Base-by-base conservation (phyloP, 2,113 vertebrate genomes). In the Myotis yumanensis region DNA sequence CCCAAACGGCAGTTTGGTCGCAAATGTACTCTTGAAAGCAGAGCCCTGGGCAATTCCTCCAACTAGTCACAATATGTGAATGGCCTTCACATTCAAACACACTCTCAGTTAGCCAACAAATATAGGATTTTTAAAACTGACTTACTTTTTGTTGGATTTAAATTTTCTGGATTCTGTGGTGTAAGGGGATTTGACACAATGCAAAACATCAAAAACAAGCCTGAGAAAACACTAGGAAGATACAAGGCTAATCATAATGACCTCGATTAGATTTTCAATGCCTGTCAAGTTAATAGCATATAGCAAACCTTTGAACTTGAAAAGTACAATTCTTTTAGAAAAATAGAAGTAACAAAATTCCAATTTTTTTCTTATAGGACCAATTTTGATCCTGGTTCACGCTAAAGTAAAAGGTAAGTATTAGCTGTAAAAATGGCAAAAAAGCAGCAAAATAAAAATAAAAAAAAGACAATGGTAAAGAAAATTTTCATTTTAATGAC, bases 211-310 rank as follows among this genome's bases (percentile, higher is more conserved):
- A 82, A 94, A 93, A 91, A 91, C 10, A 76, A 90, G n/a, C 4
- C 46, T 59, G 16, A 84, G 59, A 80, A 97, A 88, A 93, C 28
- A 86, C 20, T 46, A 46, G 28, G 18, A 75, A 92, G 86, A 94
- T 37, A 90, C 35, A 92, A 93, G 37, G 52, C 76, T 93, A 72
- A 95, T 82, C 46, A 82, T 79, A 95, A 95, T 69, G 59, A 77
- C 80, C 76, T 94, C 77, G 40, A 88, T 93, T 93, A 96, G 90
- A 83, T 90, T 92, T 93, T 88, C 73, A 93, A 52, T 62, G 62
- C 62, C 72, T 88, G 28, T 95, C 90, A 93, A 90, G 40, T 79
- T 77, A 93, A 77, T 52, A 77, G 88, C 62, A 94, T 69, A 86
- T 1, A 52, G 22, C 20, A 57, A 75, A 69, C 1, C 25, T 37